A percentile compares a stretch with the other conserved stretches of the same genome.
These are phyloP conservation scores for Aphelinus atriplicis DNA, from an alignment of 1,140 invertebrate species.

Conservation along the genomic window DNA sequence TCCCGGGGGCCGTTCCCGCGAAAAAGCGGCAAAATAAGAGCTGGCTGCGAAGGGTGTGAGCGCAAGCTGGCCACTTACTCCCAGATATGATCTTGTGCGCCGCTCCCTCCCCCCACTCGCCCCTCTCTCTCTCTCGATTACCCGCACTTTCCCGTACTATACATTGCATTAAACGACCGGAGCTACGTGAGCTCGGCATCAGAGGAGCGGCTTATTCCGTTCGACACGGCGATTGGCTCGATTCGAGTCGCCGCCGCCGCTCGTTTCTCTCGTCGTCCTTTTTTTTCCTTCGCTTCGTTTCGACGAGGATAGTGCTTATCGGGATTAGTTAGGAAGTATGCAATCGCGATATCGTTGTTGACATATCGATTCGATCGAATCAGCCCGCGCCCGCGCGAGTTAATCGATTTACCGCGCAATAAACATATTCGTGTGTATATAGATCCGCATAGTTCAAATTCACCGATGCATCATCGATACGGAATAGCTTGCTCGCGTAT, in stretches of 20 bases:
- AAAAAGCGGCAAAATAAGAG: slow-evolving; percentile 33
- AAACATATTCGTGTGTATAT: too few species aligned
- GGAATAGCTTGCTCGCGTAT: too few species aligned
- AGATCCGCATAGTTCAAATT: too few species aligned
- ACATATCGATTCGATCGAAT: too few species aligned
- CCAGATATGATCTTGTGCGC: slow-evolving; percentile 55
- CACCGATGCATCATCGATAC: too few species aligned
- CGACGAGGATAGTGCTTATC: too few species aligned
- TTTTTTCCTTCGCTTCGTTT: neutral
- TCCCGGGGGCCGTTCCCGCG: slow-evolving; percentile 25
- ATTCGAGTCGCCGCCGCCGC: neutral
- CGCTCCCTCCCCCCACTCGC: slow-evolving; percentile 43
- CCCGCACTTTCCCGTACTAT: neutral
- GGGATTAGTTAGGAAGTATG: too few species aligned
- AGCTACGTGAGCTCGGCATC: slow-evolving; percentile 15
- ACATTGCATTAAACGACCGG: slow-evolving; percentile 25
- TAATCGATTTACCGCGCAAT: too few species aligned
- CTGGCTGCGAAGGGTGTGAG: slow-evolving; percentile 41
- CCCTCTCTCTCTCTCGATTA: slow-evolving; percentile 25
- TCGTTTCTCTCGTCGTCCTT: neutral
- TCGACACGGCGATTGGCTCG: slow-evolving; percentile 13
- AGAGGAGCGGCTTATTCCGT: slow-evolving; percentile 11
- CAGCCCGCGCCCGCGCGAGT: too few species aligned
- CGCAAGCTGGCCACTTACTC: slow-evolving; percentile 26
- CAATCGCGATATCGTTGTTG: too few species aligned